A percentile compares a stretch with the other conserved stretches of the same genome.
Evolutionary conservation across 2,888 invertebrate genomes (phyloP).

Genomic region (Cryptophagus acutangulus): DNA sequence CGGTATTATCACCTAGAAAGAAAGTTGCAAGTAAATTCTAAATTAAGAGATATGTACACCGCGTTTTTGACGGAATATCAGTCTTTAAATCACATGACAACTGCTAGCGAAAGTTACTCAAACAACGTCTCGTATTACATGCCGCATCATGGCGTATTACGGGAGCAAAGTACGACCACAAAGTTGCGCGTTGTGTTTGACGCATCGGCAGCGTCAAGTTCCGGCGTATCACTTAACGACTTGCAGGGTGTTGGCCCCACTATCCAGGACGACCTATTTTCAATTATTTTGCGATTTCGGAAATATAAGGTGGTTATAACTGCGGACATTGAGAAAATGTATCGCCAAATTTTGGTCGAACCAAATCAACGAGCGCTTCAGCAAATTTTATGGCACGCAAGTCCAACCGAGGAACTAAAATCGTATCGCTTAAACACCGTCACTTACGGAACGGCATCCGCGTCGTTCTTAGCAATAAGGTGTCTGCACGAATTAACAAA

Average conservation of each 20-base stretch:
- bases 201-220: no score
- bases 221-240: no score
- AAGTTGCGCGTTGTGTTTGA: no score
- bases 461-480: constrained; percentile 11
- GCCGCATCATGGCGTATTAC: background rate
- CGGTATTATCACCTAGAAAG: background rate
- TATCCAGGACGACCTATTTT: no score
- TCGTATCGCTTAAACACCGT: constrained; percentile 9
- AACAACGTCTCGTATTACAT: background rate
- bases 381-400: background rate
- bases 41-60: background rate
- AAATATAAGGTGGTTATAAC: background rate
- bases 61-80: background rate
- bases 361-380: background rate
- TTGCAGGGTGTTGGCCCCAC: no score
- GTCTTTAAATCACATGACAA: constrained; percentile 1
- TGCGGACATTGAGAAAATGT: constrained; percentile 2
- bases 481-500: constrained; percentile 6
- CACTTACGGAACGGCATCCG: constrained; percentile 14
- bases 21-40: background rate
- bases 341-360: no score
- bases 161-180: no score
- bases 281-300: no score
- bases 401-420: background rate
- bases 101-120: background rate